These are phyloP conservation scores for Rhinoptilus africanus DNA, from an alignment of 2,113 vertebrate genomes.

Conservation along the genomic window DNA sequence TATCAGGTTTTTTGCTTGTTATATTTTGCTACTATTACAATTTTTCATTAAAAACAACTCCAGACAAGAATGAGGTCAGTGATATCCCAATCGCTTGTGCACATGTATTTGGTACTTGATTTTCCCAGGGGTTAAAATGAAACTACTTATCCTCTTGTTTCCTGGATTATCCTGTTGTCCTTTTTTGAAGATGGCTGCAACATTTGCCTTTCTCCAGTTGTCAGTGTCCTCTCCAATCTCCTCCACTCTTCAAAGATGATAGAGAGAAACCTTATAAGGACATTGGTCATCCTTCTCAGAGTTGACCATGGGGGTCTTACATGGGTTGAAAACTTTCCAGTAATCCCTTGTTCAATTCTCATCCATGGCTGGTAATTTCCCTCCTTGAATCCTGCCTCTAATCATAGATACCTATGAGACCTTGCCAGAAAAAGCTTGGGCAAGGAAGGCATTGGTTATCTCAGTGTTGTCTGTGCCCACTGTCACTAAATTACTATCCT, in stretches of 20 bases:
- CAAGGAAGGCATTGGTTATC: background rate
- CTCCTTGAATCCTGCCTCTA: background rate
- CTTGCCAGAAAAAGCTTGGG: background rate
- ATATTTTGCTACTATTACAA: background rate
- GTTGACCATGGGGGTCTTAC: accelerated
- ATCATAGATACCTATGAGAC: background rate
- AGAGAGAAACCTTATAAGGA: background rate
- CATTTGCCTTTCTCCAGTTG: background rate
- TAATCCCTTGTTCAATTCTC: background rate
- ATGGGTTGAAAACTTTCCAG: background rate
- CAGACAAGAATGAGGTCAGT: background rate
- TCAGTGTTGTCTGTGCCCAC: background rate
- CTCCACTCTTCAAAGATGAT: background rate
- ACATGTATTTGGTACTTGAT: accelerated
- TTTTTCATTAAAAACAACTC: background rate
- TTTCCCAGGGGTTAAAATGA: background rate
- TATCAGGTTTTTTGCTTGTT: background rate
- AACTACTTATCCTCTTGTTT: background rate
- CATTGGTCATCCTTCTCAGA: accelerated
- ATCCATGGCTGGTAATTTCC: background rate
- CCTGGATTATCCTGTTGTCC: background rate
- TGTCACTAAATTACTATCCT: background rate
- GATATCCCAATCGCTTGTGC: background rate
- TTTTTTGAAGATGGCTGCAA: background rate
- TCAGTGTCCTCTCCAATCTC: background rate